A percentile compares a stretch with the other conserved stretches of the same genome.
Evolutionary conservation across 2,113 vertebrate genomes (phyloP).

Genomic region (Cygnus buccinator): DNA sequence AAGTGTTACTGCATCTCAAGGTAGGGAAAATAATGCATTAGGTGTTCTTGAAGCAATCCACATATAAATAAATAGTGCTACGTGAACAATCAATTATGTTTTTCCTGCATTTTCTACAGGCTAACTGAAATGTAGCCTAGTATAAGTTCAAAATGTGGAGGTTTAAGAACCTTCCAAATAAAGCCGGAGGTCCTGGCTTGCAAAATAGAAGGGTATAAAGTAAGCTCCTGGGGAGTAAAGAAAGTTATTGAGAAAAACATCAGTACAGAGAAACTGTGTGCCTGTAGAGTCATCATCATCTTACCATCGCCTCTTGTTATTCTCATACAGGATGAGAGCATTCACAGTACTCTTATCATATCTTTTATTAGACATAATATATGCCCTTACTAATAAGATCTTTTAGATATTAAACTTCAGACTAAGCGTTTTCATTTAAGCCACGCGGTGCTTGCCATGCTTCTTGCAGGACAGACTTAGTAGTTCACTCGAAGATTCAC

Average conservation of each 20-base stretch:
- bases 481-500: neutral
- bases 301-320: accelerated
- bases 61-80: neutral
- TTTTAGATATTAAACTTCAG: neutral
- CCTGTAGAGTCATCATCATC: neutral
- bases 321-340: neutral
- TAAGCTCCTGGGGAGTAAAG: neutral
- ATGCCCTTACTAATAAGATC: neutral
- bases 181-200: neutral
- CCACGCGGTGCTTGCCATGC: neutral
- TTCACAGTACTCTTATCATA: neutral
- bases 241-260: neutral
- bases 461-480: neutral
- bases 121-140: neutral
- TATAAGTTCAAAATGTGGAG: neutral
- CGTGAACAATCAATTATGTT: neutral
- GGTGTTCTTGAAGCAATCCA: neutral
- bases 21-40: neutral
- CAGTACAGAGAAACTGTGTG: neutral
- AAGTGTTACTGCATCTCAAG: neutral
- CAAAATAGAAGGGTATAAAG: neutral
- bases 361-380: neutral
- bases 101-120: neutral
- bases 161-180: neutral
- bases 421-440: neutral